Evolutionary conservation across 2,113 vertebrate species (phyloP).

Genomic region (Syngnathus typhle): DNA sequence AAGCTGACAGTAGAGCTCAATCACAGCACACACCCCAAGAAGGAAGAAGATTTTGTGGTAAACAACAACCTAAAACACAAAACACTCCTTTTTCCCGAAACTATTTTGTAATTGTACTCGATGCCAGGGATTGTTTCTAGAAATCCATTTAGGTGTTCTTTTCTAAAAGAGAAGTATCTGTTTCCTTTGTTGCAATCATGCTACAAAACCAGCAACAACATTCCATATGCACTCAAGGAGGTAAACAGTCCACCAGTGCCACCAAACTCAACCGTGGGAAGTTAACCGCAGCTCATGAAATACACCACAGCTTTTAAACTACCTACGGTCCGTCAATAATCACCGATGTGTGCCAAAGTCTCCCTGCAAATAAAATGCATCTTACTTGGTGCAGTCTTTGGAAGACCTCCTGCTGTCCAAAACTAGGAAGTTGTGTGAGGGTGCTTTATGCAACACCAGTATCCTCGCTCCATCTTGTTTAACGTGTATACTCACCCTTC

Average conservation of each 20-base stretch:
- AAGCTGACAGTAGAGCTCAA: constrained; percentile 48
- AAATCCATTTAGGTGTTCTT: not conserved
- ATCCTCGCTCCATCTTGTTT: constrained; percentile 49
- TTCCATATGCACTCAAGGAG: constrained; percentile 49
- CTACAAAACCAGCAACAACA: constrained; percentile 45
- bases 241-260: constrained; percentile 49
- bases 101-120: not conserved
- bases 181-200: constrained; percentile 4
- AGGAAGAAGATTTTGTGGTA: constrained; percentile 51
- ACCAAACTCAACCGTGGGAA: constrained; percentile 64
- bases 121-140: constrained; percentile 1
- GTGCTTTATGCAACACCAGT: constrained; percentile 37
- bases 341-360: constrained; percentile 55
- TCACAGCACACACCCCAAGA: constrained; percentile 24
- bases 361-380: constrained; percentile 45
- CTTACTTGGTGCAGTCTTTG: constrained; percentile 35
- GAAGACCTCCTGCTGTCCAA: constrained; percentile 27
- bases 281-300: constrained; percentile 63
- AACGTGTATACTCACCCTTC: constrained; percentile 41
- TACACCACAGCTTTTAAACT: constrained; percentile 61
- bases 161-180: constrained; percentile 1
- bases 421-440: constrained; percentile 27
- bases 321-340: constrained; percentile 63
- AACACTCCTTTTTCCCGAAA: not conserved
- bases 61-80: constrained; percentile 23